Base-by-base conservation (phyloP, 2,113 vertebrate genomes). In the Gobius niger region DNA sequence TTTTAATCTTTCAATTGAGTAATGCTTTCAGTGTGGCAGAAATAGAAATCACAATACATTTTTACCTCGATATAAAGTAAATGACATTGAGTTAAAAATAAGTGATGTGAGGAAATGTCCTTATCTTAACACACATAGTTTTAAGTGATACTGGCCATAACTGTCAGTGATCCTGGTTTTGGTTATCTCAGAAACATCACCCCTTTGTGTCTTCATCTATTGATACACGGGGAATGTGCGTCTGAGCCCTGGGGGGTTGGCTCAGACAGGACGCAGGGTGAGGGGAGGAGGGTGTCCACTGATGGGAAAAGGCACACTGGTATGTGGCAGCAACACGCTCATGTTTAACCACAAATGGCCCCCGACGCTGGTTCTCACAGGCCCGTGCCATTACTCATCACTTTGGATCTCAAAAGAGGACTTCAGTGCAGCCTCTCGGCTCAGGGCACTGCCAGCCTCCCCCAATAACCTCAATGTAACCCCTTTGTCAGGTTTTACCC, bases 341-440 rank as follows among this genome's bases (percentile, higher is more conserved):
- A 87, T 51, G 76, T 87, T 91, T 83, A 87, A 90, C 87, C 89
- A 80, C 87, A 92, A 92, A 77, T 77, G 68, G 73, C 82, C 82
- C 82, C 63, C 69, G 75, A 91, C 83, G 57, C 90, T 84, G 91
- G 88, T 93, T 94, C 87, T 90, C 92, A 93, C 91, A 93, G 88
- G 93, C 89, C 88, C 78, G 74, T 72, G 77, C 83, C 83, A 91
- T 92, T 91, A 90, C 77, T 93, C 91, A 93, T 68, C 81, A 85
- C 76, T 80, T 82, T 52, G 7, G 78, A 77, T 78, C 80, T 89
- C 72, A 69, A 73, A 67, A 65, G 70, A 85, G 63, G 70, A 85
- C 69, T 84, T 86, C 79, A 81, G 47, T 81, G 72, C 84, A 72
- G 75, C 81, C 69, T 68, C 56, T 82, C 34, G 13, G 14, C 7